Base-by-base conservation (phyloP, 2,113 vertebrate species). In the Rhinichthys klamathensis region DNA sequence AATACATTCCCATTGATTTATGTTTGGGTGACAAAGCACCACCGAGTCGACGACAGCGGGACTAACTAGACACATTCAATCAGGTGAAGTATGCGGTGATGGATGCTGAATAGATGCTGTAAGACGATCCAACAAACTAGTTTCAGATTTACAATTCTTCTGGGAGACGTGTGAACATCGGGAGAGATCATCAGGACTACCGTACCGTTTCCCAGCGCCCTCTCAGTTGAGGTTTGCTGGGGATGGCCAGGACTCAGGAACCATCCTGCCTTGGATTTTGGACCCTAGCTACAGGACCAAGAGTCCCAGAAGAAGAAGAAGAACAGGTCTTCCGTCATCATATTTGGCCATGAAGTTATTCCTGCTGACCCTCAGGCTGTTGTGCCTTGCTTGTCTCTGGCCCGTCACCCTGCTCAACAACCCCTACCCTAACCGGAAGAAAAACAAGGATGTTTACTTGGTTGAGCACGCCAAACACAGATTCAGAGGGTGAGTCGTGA, bases 371-470 rank as follows among this genome's bases (percentile, higher is more conserved):
- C 63, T 89, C 54, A 85, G 86, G 80, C 16, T 91, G 82, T 67
- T 91, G 21, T 77, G 86, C 46, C 69, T 91, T 60, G 84, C 84
- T 35, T 87, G 87, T 35, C 79, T 90, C 12, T 90, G 88, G 84
- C 89, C 87, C 1, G 76, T 84, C 23, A 61, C 85, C 49, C 85
- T 83, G 72, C 80, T 89, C 8, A 84, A 81, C 16, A 79, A 78
- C 60, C 82, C 56, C 12, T 38, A 75, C 25, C 82, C 46, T 2
- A 83, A 76, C 80, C 87, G 81, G 9, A 87, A 82, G 83, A 89
- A 86, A 46, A 82, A 89, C 76, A 90, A 88, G 85, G 90, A 91
- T 4, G 73, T 90, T n/a, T 83, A 85, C 35, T 77, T 91, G 65
- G 80, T 65, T 13, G 89, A 89, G 76, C 88, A 89, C 10, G 58